These are phyloP conservation scores for Semaprochilodus insignis DNA, from an alignment of 2,797 vertebrate genomes.

Conservation along the genomic window DNA sequence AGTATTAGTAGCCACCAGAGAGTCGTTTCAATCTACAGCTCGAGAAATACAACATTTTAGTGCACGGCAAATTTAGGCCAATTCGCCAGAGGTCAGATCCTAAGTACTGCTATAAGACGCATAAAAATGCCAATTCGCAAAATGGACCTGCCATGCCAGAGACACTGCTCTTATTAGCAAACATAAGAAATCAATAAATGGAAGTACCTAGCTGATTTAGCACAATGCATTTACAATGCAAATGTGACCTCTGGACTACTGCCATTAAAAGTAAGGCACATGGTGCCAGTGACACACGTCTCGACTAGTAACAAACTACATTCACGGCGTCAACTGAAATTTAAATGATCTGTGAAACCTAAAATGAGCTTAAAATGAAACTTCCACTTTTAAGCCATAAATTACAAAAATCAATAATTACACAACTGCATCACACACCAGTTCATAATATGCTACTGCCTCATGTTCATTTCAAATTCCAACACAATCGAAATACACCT, in stretches of 20 bases:
- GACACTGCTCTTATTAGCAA: conserved; percentile 54
- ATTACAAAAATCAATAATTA: too few species aligned
- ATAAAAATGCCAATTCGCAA: conserved; percentile 41
- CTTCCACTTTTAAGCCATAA: too few species aligned
- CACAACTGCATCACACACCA: too few species aligned
- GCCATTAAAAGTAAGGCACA: conserved; percentile 3
- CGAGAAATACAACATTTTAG: background rate
- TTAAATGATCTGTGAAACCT: background rate
- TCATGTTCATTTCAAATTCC: too few species aligned
- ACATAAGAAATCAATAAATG: conserved; percentile 66
- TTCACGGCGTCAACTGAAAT: background rate
- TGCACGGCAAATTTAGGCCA: background rate
- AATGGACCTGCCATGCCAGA: conserved; percentile 38
- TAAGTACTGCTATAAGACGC: conserved; percentile 36
- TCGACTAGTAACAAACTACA: conserved; percentile 18
- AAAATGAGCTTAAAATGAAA: too few species aligned
- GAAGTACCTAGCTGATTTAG: conserved; percentile 58
- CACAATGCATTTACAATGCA: conserved; percentile 49
- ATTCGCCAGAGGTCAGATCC: conserved; percentile 34
- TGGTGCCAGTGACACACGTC: background rate
- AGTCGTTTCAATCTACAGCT: background rate
- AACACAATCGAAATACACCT: too few species aligned
- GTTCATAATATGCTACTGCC: too few species aligned
- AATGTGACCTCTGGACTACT: conserved; percentile 43
- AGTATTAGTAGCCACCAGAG: background rate